A percentile compares a stretch with the other conserved stretches of the same genome.
phyloP scores from a whole-genome alignment of 2,888 invertebrate genomes.

The Hoplodrina ambigua region DNA sequence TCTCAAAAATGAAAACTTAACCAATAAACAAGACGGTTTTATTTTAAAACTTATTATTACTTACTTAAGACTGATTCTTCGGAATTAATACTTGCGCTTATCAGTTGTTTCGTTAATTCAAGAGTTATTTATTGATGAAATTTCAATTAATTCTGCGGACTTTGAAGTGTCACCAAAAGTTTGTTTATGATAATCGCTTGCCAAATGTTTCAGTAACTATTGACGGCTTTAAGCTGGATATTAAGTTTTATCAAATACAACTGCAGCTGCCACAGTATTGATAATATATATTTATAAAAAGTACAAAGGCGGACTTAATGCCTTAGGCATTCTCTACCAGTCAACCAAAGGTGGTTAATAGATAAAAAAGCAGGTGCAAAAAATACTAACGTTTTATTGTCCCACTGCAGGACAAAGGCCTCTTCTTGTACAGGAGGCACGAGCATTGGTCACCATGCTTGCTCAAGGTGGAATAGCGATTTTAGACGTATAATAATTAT shows the following conservation, averaged over 20 bases:
- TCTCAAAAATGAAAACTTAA: not conserved
- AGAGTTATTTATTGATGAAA: conserved; percentile 19
- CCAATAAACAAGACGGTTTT: conserved; percentile 5
- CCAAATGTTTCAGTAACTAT: conserved; percentile 29
- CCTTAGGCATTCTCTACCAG: no score
- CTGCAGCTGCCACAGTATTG: conserved; percentile 19
- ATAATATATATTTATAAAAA: no score
- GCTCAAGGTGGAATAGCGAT: no score
- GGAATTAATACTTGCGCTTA: conserved; percentile 12
- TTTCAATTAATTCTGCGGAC: conserved; percentile 15
- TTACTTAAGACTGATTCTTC: not conserved
- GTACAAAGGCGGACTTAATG: no score
- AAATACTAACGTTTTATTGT: no score
- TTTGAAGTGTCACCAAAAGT: conserved; percentile 28
- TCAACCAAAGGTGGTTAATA: no score
- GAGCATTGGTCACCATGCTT: no score
- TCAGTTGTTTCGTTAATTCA: conserved; percentile 24
- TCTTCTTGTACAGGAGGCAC: no score
- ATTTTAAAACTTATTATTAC: conserved; percentile 4
- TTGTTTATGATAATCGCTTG: conserved; percentile 21
- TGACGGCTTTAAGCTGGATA: conserved; percentile 7
- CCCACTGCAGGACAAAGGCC: no score
- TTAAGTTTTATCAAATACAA: conserved; percentile 13
- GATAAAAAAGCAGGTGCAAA: no score
- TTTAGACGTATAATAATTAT: no score